Evolutionary conservation across 2,797 vertebrate genomes (phyloP), one percentile per base, ranked within the genome.

Genomic region (Triplophysa bombifrons): DNA sequence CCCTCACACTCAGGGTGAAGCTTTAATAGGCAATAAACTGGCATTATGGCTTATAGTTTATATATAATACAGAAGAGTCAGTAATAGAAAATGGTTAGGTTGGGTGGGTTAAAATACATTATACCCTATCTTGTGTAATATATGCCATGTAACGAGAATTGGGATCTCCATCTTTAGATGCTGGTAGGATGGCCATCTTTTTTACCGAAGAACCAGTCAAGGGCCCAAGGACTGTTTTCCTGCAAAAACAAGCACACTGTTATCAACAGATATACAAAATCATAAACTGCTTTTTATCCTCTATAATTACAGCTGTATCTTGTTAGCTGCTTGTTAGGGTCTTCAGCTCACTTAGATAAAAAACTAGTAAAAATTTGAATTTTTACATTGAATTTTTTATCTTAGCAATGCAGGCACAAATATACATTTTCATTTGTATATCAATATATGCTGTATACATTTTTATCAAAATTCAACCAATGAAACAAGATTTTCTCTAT

Each of bases 51-150:
- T 44, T 6, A 44, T 66, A 41, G 9, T 11, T 17, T 72, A 16
- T 22, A 25, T 22, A 30, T 27, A 60, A 20, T 11, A 61, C 5
- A 27, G 48, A 53, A 17, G 10, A 48, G 7, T 30, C 7, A 38
- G 17, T 48, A 48, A 22, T 60, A 25, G 22, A n/a, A 53, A 61
- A 41, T 76, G 17, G 61, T 70, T 68, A 65, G 4, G 44, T 55
- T 16, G 72, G 79, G 63, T 71, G 38, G 65, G 10, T 46, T 58
- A 48, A 76, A 66, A 63, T 8, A 79, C 48, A 50, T 80, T 85
- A 13, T 87, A 98, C 98, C 96, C 95, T 97, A 88, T 99, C 92
- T 51, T 92, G 91, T 83, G 96, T 98, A 61, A 96, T 90, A 87
- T 93, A 99, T 0, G 89, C 95, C 92, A 98, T 81, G 83, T 95